Conservation (phyloP, 1,140 invertebrate species). For the Conus betulinus region DNA sequence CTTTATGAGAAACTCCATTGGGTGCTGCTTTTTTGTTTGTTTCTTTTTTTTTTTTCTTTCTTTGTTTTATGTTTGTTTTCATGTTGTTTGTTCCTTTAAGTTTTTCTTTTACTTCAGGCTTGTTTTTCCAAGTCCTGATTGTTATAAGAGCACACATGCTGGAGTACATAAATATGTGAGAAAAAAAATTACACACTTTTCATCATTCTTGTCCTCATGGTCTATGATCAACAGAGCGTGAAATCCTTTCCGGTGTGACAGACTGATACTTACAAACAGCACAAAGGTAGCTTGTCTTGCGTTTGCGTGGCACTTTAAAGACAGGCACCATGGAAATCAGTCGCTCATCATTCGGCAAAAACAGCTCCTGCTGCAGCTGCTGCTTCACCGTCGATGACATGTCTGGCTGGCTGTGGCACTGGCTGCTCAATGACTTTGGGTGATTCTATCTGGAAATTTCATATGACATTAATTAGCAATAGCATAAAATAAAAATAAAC, state of each 20-base stretch:
- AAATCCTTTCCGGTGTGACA: not conserved
- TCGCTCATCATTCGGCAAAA: conserved; percentile 86
- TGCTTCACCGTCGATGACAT: conserved; percentile 89
- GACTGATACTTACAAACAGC: conserved; percentile 79
- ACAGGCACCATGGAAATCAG: conserved; percentile 89
- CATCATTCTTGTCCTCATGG: not conserved
- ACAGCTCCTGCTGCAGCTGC: conserved; percentile 88
- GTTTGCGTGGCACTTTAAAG: conserved; percentile 83
- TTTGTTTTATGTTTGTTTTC: no score
- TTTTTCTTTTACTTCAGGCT: no score
- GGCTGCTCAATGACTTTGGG: no score
- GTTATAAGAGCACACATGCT: no score
- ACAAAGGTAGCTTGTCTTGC: conserved; percentile 89
- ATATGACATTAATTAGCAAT: no score
- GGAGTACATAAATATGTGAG: not conserved
- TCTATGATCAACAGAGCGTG: not conserved
- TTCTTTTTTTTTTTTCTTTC: no score
- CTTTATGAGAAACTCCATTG: no score
- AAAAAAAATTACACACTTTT: not conserved
- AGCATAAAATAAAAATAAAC: no score
- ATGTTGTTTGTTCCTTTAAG: no score
- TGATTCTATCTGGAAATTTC: no score
- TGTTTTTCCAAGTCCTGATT: no score
- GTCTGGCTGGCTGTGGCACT: not conserved
- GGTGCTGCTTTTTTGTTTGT: no score